Conservation (phyloP, 2,113 vertebrate species). For the Entelurus aequoreus region DNA sequence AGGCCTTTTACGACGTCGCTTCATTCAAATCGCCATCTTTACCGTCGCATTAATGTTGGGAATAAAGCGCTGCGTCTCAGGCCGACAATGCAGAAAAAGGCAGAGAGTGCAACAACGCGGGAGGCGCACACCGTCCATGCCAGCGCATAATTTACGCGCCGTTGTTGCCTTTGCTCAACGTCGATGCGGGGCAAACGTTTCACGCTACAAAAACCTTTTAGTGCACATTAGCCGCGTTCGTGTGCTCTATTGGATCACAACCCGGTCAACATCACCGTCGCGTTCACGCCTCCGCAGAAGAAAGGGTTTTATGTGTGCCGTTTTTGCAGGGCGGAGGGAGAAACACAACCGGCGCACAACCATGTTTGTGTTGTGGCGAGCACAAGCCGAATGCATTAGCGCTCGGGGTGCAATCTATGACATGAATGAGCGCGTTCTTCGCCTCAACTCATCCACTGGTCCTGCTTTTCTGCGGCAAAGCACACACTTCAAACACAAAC, state of each 20-base stretch:
- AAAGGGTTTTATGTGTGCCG: too few species aligned
- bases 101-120: background rate
- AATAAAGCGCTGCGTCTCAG: conserved; percentile 52
- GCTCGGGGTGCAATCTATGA: too few species aligned
- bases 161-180: conserved; percentile 4
- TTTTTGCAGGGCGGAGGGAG: too few species aligned
- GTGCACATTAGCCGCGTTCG: conserved; percentile 24
- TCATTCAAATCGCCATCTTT: conserved; percentile 47
- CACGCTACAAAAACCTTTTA: conserved; percentile 33
- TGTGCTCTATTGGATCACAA: conserved; percentile 4
- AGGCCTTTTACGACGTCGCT: conserved; percentile 38
- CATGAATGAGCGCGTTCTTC: too few species aligned
- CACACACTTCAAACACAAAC: too few species aligned
- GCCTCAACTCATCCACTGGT: too few species aligned
- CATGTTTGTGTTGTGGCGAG: too few species aligned
- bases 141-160: background rate
- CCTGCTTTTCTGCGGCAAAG: too few species aligned
- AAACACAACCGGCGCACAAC: too few species aligned
- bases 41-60: conserved; percentile 32
- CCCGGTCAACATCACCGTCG: background rate
- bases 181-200: background rate
- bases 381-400: too few species aligned
- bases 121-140: background rate
- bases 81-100: conserved; percentile 12
- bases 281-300: conserved; percentile 3